Conservation (phyloP, 2,113 vertebrate species). For the Tetrao urogallus region DNA sequence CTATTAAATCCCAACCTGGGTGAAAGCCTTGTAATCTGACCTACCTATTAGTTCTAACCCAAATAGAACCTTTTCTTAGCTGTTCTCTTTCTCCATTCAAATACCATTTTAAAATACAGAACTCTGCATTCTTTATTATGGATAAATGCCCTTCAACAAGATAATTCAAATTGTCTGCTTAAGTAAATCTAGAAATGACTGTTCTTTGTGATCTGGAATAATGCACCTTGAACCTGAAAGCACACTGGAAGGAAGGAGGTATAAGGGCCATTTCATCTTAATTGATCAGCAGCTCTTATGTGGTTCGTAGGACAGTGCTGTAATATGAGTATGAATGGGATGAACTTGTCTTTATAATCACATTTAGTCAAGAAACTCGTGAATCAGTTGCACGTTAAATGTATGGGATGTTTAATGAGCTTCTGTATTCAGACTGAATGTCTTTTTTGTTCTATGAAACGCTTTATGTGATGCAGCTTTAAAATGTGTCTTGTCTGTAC, state of each 20-base stretch:
- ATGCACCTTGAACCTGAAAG: background rate
- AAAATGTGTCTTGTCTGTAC: background rate
- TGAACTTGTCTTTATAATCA: background rate
- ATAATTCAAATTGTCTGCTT: background rate
- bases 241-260: background rate
- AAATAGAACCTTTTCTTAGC: background rate
- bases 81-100: rapidly evolving
- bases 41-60: background rate
- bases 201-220: background rate
- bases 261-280: background rate
- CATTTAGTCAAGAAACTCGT: background rate
- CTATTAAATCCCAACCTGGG: background rate
- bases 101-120: background rate
- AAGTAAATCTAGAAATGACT: background rate
- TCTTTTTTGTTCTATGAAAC: background rate
- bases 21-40: background rate
- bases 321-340: background rate
- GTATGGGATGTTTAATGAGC: background rate
- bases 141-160: background rate
- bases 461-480: background rate
- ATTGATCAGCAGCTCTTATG: background rate
- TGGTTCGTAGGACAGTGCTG: background rate
- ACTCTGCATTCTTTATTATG: background rate
- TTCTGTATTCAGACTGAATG: rapidly evolving
- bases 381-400: background rate